Conservation (phyloP, 2,888 invertebrate genomes). For the Rhagonycha fulva region DNA sequence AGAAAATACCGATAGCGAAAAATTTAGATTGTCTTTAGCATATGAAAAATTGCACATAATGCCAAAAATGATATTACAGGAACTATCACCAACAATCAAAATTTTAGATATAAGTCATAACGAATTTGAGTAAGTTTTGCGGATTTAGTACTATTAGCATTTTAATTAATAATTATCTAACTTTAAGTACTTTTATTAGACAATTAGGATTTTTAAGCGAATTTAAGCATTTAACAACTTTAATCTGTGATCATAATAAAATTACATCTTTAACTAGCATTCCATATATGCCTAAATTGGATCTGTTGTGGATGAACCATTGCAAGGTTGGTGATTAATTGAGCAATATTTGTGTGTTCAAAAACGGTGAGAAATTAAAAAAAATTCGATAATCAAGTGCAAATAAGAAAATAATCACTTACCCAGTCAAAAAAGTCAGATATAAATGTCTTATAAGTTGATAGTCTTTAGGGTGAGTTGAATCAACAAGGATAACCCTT, state of each 20-base stretch:
- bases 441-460: no score
- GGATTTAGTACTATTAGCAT: neutral
- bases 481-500: no score
- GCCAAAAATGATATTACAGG: slow-evolving; percentile 66
- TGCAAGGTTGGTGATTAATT: slow-evolving; percentile 60
- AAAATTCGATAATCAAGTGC: neutral
- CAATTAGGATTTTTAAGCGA: slow-evolving; percentile 73
- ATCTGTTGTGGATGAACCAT: slow-evolving; percentile 76
- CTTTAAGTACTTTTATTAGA: slow-evolving; percentile 59
- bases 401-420: no score
- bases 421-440: no score
- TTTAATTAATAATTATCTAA: neutral
- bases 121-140: slow-evolving; percentile 65
- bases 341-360: neutral
- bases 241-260: slow-evolving; percentile 82
- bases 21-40: slow-evolving; percentile 63
- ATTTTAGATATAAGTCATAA: slow-evolving; percentile 76
- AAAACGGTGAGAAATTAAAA: neutral
- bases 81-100: slow-evolving; percentile 63
- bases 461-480: no score
- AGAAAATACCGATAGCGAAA: slow-evolving; percentile 9
- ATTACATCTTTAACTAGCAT: slow-evolving; percentile 71
- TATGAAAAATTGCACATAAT: slow-evolving; percentile 70
- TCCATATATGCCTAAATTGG: slow-evolving; percentile 72
- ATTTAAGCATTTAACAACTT: slow-evolving; percentile 73